Evolutionary conservation across 2,888 invertebrate genomes (phyloP).

Genomic region (Epistrophella euchroma): DNA sequence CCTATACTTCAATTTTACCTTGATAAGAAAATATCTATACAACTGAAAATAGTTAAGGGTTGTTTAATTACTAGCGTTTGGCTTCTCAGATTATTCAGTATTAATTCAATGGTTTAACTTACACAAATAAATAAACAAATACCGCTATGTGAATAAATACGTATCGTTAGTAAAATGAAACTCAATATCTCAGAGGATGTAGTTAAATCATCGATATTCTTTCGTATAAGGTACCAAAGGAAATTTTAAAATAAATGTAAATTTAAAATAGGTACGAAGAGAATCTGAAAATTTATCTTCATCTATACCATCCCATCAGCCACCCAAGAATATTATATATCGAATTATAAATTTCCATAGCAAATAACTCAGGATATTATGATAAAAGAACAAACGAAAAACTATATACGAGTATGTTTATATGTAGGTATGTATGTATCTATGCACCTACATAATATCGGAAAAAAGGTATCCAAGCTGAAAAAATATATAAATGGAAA

Average conservation of each 20-base stretch:
- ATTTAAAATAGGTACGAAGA: background rate
- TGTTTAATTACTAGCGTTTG: too few relatives aligned
- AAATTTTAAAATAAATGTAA: background rate
- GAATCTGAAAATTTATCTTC: background rate
- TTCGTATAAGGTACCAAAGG: background rate
- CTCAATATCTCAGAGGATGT: background rate
- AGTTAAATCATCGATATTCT: background rate
- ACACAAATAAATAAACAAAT: too few relatives aligned
- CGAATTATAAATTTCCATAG: conserved; percentile 25
- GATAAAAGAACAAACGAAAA: conserved; percentile 22
- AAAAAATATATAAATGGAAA: conserved; percentile 35
- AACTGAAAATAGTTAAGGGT: too few relatives aligned
- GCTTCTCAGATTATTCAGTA: too few relatives aligned
- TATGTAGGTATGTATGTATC: too few relatives aligned
- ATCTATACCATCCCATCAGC: background rate
- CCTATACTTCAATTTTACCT: too few relatives aligned
- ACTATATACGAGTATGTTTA: background rate
- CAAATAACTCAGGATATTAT: conserved; percentile 9
- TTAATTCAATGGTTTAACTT: too few relatives aligned
- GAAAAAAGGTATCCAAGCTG: conserved; percentile 22
- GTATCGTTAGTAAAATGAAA: background rate
- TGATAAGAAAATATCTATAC: too few relatives aligned
- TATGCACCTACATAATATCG: too few relatives aligned
- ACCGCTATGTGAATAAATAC: too few relatives aligned
- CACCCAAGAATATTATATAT: background rate